Evolutionary conservation across 2,113 vertebrate species (phyloP), one percentile per base, ranked within the genome.

Genomic region (Labeo rohita): DNA sequence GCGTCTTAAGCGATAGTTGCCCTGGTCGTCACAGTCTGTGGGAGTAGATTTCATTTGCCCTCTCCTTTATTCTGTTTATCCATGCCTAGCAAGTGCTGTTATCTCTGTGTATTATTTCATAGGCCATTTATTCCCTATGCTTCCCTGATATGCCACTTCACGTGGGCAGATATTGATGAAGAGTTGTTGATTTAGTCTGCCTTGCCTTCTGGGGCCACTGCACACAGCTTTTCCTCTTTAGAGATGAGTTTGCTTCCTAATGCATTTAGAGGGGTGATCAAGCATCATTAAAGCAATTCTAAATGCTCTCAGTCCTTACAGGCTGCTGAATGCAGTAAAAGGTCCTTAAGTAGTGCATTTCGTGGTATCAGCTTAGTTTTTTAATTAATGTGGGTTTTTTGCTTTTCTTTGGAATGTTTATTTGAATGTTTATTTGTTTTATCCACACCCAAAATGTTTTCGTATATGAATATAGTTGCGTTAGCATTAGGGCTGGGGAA

Each of bases 211-310:
- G 34, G 66, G 65, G 47, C 66, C 18, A 70, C 49, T 54, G 66
- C 81, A 39, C 47, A 39, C 23, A 39, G 47, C 6, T 23, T 73
- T 43, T 39, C 10, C 21, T 47, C 39, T 65, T 23, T 16, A 23
- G n/a, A 82, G 23, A 68, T 18, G 45, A 50, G 61, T 66, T 52
- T 82, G 63, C 61, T 65, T 80, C 59, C 39, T 63, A 80, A 80
- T 80, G 43, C 39, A 0, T 63, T 49, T 65, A n/a, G 39, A 80
- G 78, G 28, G 78, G 56, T 47, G 78, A 80, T 80, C 78, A 80
- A 80, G 59, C 65, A 72, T 59, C 47, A 73, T 74, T 80, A 73
- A 28, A 73, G 85, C 65, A 59, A 34, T n/a, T 34, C n/a, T 3
- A 43, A 73, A 54, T 81, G 66, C 45, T 81, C 47, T 63, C 11